Evolutionary conservation across 2,113 vertebrate species (phyloP), one percentile per base, ranked within the genome.

Genomic region (Pteropus alecto): DNA sequence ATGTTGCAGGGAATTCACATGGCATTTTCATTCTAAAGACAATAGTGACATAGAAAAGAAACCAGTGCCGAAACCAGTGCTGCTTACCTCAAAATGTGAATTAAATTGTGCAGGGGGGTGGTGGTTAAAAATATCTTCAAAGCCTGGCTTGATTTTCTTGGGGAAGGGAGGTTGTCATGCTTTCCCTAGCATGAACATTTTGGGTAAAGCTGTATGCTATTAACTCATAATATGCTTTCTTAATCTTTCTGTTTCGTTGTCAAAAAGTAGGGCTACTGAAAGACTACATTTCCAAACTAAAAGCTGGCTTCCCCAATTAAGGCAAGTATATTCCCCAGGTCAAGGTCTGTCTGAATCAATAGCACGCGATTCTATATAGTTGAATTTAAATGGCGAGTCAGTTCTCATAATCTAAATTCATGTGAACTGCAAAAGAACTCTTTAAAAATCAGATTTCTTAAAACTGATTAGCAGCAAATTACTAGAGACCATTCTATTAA

Each of bases 311-410:
- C 91, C 96, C 96, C 87, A 83, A 86, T 87, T 95, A 97, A 84
- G 96, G 93, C 91, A 82, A 94, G 83, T 67, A 58, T 98, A 97
- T 90, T 87, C 79, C 90, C 16, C 65, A 96, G 97, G 97, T 98
- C 97, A 98, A 98, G 97, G 97, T 97, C 92, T 97, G 92, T 97
- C 94, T 97, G 96, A 98, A 98, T 98, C 97, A 98, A 98, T 97
- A 98, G 86, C 78, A 90, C 46, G 96, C 93, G 84, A 79, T 90
- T 98, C 94, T 98, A 87, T 74, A 51, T 26, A 96, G 93, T 94
- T 46, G 81, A 97, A 98, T 98, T 97, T 98, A 97, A 98, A 97
- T 96, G 89, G 97, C 89, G 95, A 98, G 86, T 97, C 93, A 96
- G 96, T 97, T 98, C 95, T 97, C 79, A 94, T 98, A 98, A 98